Evolutionary conservation across 23 tunicate genomes (phyloP).

Genomic region (Phallusia fumigata): DNA sequence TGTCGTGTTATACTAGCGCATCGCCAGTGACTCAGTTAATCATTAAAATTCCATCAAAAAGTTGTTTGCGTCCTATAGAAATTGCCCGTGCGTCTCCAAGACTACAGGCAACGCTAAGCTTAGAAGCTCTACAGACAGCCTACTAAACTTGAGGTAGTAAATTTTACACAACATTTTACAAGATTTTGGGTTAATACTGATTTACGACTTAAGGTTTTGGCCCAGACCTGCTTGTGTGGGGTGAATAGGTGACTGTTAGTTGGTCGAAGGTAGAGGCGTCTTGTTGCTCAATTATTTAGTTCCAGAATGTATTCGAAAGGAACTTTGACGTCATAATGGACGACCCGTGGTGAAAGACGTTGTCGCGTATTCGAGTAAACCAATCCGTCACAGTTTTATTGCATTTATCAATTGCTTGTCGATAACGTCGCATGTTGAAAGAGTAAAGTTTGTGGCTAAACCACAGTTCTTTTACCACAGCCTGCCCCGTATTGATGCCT

Average conservation of each 20-base stretch:
- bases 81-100: not conserved
- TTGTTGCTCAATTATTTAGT: too few relatives aligned
- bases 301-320: too few relatives aligned
- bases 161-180: not conserved
- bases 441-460: not conserved
- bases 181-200: not conserved
- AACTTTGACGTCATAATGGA: too few relatives aligned
- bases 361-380: not conserved
- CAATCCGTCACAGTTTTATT: slow-evolving; percentile 5
- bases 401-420: not conserved
- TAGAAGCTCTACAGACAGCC: not conserved
- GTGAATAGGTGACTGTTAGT: too few relatives aligned
- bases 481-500: not conserved
- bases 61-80: not conserved
- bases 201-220: too few relatives aligned
- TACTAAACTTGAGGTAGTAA: not conserved
- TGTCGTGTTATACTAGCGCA: not conserved
- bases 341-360: too few relatives aligned
- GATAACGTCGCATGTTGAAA: not conserved
- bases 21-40: not conserved
- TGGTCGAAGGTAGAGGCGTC: too few relatives aligned
- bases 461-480: not conserved
- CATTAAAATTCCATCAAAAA: slow-evolving; percentile 11
- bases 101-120: not conserved
- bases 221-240: too few relatives aligned